Conservation (phyloP, 2,113 vertebrate genomes). For the Andinoacara biseriatus region DNA sequence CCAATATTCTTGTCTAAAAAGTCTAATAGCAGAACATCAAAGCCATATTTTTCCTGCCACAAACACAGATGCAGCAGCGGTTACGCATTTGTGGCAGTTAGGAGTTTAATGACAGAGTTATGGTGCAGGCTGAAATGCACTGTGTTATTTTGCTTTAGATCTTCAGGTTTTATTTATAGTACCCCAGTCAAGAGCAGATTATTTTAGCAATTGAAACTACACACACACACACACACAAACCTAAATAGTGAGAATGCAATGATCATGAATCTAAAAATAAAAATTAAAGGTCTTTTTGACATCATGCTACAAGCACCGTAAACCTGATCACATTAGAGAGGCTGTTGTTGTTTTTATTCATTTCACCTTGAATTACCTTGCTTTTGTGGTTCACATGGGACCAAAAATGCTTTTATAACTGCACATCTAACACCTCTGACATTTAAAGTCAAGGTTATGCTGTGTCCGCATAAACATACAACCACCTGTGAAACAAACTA, state of each 20-base stretch:
- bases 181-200: background rate
- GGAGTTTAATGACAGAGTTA: conserved; percentile 43
- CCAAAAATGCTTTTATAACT: background rate
- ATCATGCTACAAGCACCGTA: background rate
- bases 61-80: conserved; percentile 17
- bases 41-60: conserved; percentile 26
- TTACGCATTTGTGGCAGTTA: conserved; percentile 21
- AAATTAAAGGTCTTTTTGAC: background rate
- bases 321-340: too few relatives aligned
- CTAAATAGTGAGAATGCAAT: background rate
- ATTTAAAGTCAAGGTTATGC: background rate
- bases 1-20: conserved; percentile 40
- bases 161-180: conserved; percentile 24
- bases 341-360: background rate
- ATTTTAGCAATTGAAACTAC: conserved; percentile 1
- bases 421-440: background rate
- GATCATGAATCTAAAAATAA: background rate
- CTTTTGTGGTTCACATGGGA: background rate
- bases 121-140: conserved; percentile 31
- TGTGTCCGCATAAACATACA: conserved; percentile 1
- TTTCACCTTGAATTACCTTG: conserved; percentile 13
- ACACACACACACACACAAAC: background rate
- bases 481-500: conserved; percentile 9
- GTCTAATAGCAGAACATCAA: conserved; percentile 37
- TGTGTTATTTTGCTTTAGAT: conserved; percentile 48